Evolutionary conservation across 2,797 vertebrate species (phyloP).

Genomic region (Prionace glauca): DNA sequence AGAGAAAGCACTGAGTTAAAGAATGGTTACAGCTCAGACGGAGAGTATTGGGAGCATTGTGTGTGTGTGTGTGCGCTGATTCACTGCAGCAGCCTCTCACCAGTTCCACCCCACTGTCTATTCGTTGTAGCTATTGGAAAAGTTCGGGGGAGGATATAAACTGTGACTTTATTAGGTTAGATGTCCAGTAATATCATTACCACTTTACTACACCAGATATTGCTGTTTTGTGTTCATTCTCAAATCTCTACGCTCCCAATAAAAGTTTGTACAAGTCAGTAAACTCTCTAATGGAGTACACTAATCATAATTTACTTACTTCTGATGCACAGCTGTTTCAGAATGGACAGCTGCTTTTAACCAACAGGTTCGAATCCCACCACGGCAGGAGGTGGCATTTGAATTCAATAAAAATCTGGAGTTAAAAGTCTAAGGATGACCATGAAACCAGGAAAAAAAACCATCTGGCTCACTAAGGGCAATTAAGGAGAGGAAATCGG

Average conservation of each 20-base stretch:
- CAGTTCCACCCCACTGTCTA: no score
- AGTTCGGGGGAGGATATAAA: not conserved
- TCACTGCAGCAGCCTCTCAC: no score
- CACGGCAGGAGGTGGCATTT: no score
- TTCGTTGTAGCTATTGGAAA: no score
- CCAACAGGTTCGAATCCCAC: not conserved
- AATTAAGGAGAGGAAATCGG: no score
- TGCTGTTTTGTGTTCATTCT: not conserved
- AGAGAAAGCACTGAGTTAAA: not conserved
- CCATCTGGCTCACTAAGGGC: no score
- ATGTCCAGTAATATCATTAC: not conserved
- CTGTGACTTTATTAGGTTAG: not conserved
- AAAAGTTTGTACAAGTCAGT: not conserved
- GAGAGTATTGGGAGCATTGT: no score
- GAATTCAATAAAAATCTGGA: no score
- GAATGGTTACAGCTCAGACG: no score
- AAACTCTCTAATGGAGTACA: not conserved
- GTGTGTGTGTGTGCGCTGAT: no score
- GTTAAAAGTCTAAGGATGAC: no score
- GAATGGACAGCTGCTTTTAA: not conserved
- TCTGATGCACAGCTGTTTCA: not conserved
- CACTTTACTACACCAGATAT: not conserved
- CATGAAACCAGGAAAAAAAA: no score
- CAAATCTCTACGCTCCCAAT: not conserved
- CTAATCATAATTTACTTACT: not conserved